Evolutionary conservation across 2,888 invertebrate species (phyloP), one percentile per base, ranked within the genome.

Genomic region (Arrhopalites spinosus): DNA sequence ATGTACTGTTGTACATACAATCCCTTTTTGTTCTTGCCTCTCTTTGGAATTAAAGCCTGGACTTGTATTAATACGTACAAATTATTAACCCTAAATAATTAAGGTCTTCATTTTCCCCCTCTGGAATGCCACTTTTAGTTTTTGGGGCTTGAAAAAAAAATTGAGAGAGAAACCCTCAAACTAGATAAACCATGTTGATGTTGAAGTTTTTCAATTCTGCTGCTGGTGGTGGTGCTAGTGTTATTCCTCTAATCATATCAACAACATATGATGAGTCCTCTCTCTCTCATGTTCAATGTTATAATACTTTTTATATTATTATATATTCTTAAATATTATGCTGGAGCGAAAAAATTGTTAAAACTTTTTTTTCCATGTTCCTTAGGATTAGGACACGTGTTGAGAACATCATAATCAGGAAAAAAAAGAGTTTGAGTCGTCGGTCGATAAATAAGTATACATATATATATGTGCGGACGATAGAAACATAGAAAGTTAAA

Each of bases 361-460:
- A 70, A 27, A 30, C 63, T 61, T 68, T 50, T 36, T 11, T 11
- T 11, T 36, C 53, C 56, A 27, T 69, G 53, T 50, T 25, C 36
- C 29, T 71, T 45, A 23, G 63, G 63, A 63, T 63, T 72, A 63
- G 72, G 71, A 72, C 72, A 72, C 72, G 72, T 72, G 72, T 72
- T 72, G 72, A 72, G 72, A 71, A 72, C 72, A 72, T 72, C 72
- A 72, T 72, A 72, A 72, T 72, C 72, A 72, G 72, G 72, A 63
- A 72, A 71, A n/a, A n/a, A 69, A 72, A 72, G 63, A 72, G 63
- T 72, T 47, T 61, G 72, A 72, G 72, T 63, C n/a, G 64, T 72
- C 72, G 72, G 72, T 72, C 63, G 72, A 72, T 72, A 72, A 72
- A 72, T 72, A 63, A 47, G 63, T 71, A 71, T 61, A 56, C 45